Evolutionary conservation across 2,797 vertebrate species (phyloP), one percentile per base, ranked within the genome.

Genomic region (Lates japonicus): DNA sequence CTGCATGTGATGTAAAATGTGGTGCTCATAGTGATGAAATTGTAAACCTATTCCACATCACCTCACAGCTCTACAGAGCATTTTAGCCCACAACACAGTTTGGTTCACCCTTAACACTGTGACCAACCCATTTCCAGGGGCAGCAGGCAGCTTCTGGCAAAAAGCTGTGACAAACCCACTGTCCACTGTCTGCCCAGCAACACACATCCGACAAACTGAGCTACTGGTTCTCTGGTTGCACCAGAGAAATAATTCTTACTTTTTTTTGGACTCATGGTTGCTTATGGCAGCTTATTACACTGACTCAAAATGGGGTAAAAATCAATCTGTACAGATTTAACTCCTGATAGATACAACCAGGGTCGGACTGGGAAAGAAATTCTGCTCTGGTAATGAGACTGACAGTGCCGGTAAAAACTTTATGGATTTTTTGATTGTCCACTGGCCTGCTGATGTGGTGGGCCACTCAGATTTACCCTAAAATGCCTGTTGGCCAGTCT

Each of bases 131-230:
- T 39, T 29, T 29, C 25, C 25, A 42, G 0, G 5, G 16, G 52
- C 10, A 14, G 20, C 20, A 52, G 46, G 44, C 54, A 44, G 51
- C 7, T 49, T 49, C 6, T 16, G 14, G 14, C 16, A 11, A 20
- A 68, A 10, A 41, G 9, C 20, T 37, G 29, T 5, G 39, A 55
- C 29, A 41, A 46, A 42, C 7, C 20, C 20, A 35, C 25, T n/a
- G 44, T 19, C 9, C 46, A 14, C 35, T 52, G 25, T 41, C 25
- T 7, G 44, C 35, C 9, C 11, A 62, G 59, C 49, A 37, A 5
- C 68, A 31, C 16, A 60, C 51, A 58, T n/a, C 41, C 13, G 19
- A 80, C 58, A 44, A 35, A 63, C 42, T 58, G 51, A 22, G 37
- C 11, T n/a, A 46, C 20, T 11, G 16, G 19, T 44, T 16, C 2